Evolutionary conservation across 2,797 vertebrate genomes (phyloP), one percentile per base, ranked within the genome.

Genomic region (Discoglossus pictus): DNA sequence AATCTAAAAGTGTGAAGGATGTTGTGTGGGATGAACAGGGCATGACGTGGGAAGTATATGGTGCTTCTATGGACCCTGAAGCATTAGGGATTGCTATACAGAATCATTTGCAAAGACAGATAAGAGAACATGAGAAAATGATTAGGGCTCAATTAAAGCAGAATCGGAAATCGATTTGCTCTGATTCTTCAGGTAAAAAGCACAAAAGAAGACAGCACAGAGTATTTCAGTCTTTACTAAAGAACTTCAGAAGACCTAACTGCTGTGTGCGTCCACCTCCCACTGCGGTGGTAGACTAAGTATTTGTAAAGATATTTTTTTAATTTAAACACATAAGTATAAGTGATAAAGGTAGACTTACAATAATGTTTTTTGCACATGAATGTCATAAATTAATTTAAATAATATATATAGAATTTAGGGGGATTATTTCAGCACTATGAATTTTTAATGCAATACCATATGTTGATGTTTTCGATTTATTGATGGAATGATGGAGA

Each of bases 21-120:
- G 97, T 99, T 0, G 82, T 97, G 27, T 99, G 97, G 97, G 97
- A 99, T 0, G 97, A 98, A 61, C 96, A 99, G 72, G 96, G 97
- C 61, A 99, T 99, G 97, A 99, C 97, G 0, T 99, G 97, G 97
- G 97, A 99, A 76, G 96, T 99, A 46, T 99, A 99, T 0, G 97
- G 97, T 1, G 97, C 97, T 0, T 94, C 96, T 0, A 86, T 98
- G 1, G 97, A 99, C 79, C 94, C 94, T 0, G 97, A 99, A 74
- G 97, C 94, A 1, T 84, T 98, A 24, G 97, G 97, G 18, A 91
- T 98, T 12, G 97, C 96, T 35, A 99, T 99, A 77, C 97, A 98
- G 88, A 98, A 94, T 85, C 97, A 99, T 75, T 79, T 99, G 61
- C 96, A 98, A 83, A 93, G 94, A 77, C 98, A 99, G 78, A 98